Evolutionary conservation across 2,113 vertebrate genomes (phyloP), one percentile per base, ranked within the genome.

Genomic region (Pelodiscus sinensis): DNA sequence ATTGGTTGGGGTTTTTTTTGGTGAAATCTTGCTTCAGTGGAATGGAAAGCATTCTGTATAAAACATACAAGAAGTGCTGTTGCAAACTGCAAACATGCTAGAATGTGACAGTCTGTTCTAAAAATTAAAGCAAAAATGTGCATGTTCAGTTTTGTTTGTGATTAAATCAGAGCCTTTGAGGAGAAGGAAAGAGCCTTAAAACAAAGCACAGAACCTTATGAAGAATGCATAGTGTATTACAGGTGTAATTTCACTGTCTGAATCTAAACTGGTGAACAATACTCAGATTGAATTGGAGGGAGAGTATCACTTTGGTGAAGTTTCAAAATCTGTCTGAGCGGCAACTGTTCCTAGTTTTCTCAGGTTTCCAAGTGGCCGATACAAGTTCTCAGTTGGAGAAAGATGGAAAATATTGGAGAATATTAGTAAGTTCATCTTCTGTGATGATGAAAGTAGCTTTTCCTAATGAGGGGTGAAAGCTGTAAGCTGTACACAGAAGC

Each of bases 211-310:
- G 55, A 86, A 58, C 16, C 18, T 8, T 9, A 81, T 90, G 79
- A 92, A 88, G 25, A 78, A 82, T 95, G 58, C 58, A 50, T 8
- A 3, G 3, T 52, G 38, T 84, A 62, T 68, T 86, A 75, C 68
- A 86, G 71, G 12, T 89, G 6, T 38, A 84, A 38, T 29, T 92
- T 81, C 82, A 19, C 81, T 88, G 78, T 78, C 93, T 87, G 4
- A 58, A 85, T 77, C 82, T 79, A 87, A 81, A 88, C 88, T 77
- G 82, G 19, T 83, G 88, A 90, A 88, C 86, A 90, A 90, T 81
- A 44, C 13, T 75, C 65, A n/a, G 75, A 58, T 50, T 92, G 54
- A 81, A 68, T 54, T 90, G 56, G 1, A 1, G 10, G n/a, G 83
- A 1, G 11, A 24, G 77, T 81, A 79, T 95, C 62, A 89, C 14